These are phyloP conservation scores for Drosophila mayri DNA, from an alignment of 1,140 invertebrate genomes.

Conservation along the genomic window DNA sequence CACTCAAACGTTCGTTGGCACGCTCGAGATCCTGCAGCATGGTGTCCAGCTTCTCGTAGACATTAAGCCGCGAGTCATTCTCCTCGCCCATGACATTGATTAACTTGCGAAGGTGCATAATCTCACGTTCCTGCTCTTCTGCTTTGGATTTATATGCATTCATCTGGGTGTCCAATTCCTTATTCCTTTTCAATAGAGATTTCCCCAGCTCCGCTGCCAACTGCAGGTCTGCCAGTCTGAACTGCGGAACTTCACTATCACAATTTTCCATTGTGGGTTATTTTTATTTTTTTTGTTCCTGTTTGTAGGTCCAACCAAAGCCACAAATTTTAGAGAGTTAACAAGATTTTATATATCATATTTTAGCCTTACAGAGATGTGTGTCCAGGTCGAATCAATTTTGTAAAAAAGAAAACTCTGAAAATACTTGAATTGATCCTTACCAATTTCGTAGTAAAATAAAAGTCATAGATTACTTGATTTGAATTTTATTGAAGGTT, in stretches of 20 bases:
- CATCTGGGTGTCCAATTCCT: slow-evolving; percentile 93
- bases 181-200: slow-evolving; percentile 95
- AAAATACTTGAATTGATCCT: neutral
- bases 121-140: slow-evolving; percentile 95
- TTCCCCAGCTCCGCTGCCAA: slow-evolving; percentile 97
- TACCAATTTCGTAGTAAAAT: neutral
- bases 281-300: neutral
- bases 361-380: neutral
- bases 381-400: neutral
- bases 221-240: slow-evolving; percentile 89
- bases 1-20: slow-evolving; percentile 92
- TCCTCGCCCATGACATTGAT: slow-evolving; percentile 94
- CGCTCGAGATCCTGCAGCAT: slow-evolving; percentile 96
- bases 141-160: slow-evolving; percentile 93
- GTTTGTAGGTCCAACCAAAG: neutral
- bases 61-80: slow-evolving; percentile 94
- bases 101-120: slow-evolving; percentile 97
- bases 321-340: neutral
- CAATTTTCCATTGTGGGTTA: slow-evolving; percentile 21
- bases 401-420: neutral
- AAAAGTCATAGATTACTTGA: neutral
- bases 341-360: neutral
- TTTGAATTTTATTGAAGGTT: too few relatives aligned
- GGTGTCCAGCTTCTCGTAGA: slow-evolving; percentile 97
- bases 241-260: slow-evolving; percentile 29